Percentiles rank a stretch among this genome's conserved stretches.
Conservation (phyloP, 2,888 invertebrate species). For the Drosophila glabriapex region DNA sequence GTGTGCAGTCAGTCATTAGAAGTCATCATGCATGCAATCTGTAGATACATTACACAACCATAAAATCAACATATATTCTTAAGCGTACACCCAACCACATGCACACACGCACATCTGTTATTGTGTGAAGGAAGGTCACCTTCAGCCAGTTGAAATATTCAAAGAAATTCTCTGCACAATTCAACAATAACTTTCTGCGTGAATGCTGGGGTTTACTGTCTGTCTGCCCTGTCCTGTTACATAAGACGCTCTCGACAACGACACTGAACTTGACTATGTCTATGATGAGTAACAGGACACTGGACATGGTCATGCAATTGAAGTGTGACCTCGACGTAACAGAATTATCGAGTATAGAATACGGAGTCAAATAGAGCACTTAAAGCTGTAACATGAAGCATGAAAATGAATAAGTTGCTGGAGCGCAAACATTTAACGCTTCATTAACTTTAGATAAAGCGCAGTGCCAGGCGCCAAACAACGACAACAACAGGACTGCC, state of each 20-base stretch:
- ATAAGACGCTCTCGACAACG: slow-evolving; percentile 41
- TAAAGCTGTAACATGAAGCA: slow-evolving; percentile 75
- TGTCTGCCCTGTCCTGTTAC: slow-evolving; percentile 26
- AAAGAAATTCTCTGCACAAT: slow-evolving; percentile 49
- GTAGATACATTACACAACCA: slow-evolving; percentile 15
- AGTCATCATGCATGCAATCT: slow-evolving; percentile 29
- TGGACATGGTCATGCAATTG: slow-evolving; percentile 44
- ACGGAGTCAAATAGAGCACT: slow-evolving; percentile 73
- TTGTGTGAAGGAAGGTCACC: slow-evolving; percentile 46
- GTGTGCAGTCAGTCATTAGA: slow-evolving; percentile 42
- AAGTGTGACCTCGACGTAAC: slow-evolving; percentile 60
- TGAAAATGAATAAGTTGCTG: slow-evolving; percentile 80
- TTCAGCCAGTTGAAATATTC: slow-evolving; percentile 39
- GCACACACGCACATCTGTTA: background rate
- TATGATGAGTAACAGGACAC: background rate
- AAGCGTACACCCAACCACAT: background rate
- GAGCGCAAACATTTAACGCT: slow-evolving; percentile 81
- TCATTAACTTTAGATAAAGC: slow-evolving; percentile 79
- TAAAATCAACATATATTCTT: slow-evolving; percentile 16
- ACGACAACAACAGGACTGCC: slow-evolving; percentile 1
- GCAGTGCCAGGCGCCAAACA: slow-evolving; percentile 48
- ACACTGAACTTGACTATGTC: slow-evolving; percentile 65
- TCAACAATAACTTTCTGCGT: slow-evolving; percentile 33
- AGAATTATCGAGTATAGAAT: slow-evolving; percentile 14
- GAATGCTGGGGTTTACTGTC: slow-evolving; percentile 36